A percentile compares a stretch with the other conserved stretches of the same genome.
phyloP scores from a whole-genome alignment of 2,888 invertebrate genomes.

The Dioctria rufipes region DNA sequence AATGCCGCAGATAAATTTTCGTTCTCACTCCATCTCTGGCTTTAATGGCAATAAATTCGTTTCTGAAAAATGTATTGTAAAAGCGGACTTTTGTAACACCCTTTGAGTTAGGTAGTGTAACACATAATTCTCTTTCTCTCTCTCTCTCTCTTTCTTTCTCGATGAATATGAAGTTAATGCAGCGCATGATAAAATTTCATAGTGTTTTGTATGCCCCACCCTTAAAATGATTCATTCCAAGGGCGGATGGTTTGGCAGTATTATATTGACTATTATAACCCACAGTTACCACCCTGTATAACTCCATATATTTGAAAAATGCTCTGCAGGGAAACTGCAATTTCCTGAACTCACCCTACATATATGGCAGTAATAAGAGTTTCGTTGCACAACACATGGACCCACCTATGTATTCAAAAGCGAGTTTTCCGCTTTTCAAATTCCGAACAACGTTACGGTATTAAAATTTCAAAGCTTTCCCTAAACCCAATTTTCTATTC shows the following conservation, averaged over 20 bases:
- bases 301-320: background rate
- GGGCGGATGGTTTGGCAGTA: too few relatives aligned
- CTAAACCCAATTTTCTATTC: conserved; percentile 51
- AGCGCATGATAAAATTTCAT: conserved; percentile 34
- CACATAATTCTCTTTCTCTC: background rate
- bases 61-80: too few relatives aligned
- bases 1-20: too few relatives aligned
- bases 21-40: too few relatives aligned
- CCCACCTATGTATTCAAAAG: background rate
- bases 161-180: conserved; percentile 27
- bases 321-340: conserved; percentile 13
- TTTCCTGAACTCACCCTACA: conserved; percentile 14
- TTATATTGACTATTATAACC: background rate
- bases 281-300: background rate
- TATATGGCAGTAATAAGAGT: background rate
- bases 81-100: too few relatives aligned
- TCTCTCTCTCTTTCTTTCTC: background rate
- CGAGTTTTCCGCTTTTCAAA: conserved; percentile 47
- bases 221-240: background rate
- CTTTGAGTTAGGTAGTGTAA: too few relatives aligned
- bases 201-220: background rate
- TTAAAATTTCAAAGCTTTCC: conserved; percentile 50
- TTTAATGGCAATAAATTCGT: too few relatives aligned
- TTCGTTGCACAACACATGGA: background rate
- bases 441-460: conserved; percentile 42